Base-by-base conservation (phyloP, 92 coral and sea anemone species). In the Muricea muricata region DNA sequence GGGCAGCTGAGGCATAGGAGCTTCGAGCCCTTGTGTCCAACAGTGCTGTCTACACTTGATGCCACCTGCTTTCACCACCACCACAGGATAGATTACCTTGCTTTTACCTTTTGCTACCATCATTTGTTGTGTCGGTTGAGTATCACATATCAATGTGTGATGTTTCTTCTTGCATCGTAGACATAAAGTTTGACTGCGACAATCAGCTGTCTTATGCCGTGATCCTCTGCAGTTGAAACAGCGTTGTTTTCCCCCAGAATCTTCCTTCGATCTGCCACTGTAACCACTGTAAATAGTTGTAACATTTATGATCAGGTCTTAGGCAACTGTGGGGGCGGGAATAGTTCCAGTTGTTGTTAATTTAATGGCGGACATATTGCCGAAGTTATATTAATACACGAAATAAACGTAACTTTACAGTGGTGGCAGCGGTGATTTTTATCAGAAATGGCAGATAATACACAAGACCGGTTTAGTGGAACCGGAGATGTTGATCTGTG, bases 21-120 rank as follows among this genome's bases (percentile, higher is more conserved):
- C 72, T 65, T 18, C 72, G 37, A 0, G 87, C 87, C 30, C 87
- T 81, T 3, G 87, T 71, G 47, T 83, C 87, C 21, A 83, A 35
- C 70, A 83, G 78, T 24, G 85, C 76, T 45, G n/a, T n/a, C 72
- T 11, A 10, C 72, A 65, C 14, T 29, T 65, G 2, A 29, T 65
- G 20, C 72, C 72, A 0, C 42, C 42, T 25, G 39, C 72, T 10
- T 65, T 65, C 35, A 65, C 72, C 18, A 65, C 72, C 21, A 65
- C 72, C 72, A 65, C 72, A 0, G 72, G 72, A 65, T 65, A 65
- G 1, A 65, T 29, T 39, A 65, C 39, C 4, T 17, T 17, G 34
- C 20, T 11, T 17, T 65, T 15, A 14, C 23, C 20, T 20, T 65
- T 2, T 29, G 72, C 72, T 0, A 29, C 72, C 21, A 29, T 3